Percentiles rank a stretch among this genome's conserved stretches.
phyloP scores from a whole-genome alignment of 2,888 invertebrate genomes.

The Frankliniella intonsa region DNA sequence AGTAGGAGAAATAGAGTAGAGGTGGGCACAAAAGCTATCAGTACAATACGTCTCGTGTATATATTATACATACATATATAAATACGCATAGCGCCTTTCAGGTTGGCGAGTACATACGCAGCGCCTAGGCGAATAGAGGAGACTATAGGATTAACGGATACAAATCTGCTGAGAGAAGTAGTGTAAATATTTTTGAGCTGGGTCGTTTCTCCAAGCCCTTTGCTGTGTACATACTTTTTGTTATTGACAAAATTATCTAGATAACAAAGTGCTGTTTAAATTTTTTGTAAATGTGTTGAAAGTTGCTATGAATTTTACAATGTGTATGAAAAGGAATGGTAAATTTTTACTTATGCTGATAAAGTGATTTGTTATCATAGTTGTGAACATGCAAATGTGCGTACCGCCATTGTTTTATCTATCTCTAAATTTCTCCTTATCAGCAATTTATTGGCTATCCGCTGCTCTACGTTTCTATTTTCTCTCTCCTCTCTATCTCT shows the following conservation, averaged over 20 bases:
- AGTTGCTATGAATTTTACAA: slow-evolving; percentile 18
- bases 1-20: neutral
- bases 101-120: neutral
- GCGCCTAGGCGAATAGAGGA: neutral
- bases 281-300: slow-evolving; percentile 13
- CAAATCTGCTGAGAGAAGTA: neutral
- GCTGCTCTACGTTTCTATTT: too few relatives aligned
- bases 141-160: neutral
- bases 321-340: neutral
- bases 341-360: slow-evolving; percentile 4
- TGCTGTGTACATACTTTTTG: slow-evolving; percentile 9
- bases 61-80: neutral
- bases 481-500: neutral
- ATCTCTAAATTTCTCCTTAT: neutral
- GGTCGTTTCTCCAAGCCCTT: neutral
- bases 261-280: slow-evolving; percentile 22
- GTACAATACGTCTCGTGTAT: slow-evolving; percentile 16
- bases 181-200: slow-evolving; percentile 20
- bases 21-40: slow-evolving; percentile 13
- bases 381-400: neutral
- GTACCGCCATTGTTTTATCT: slow-evolving; percentile 2
- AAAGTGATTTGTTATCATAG: neutral
- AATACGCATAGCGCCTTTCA: neutral
- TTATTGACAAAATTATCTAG: slow-evolving; percentile 21
- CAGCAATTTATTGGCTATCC: neutral